Evolutionary conservation across 1,140 invertebrate species (phyloP).

Genomic region (Acromyrmex charruanus): DNA sequence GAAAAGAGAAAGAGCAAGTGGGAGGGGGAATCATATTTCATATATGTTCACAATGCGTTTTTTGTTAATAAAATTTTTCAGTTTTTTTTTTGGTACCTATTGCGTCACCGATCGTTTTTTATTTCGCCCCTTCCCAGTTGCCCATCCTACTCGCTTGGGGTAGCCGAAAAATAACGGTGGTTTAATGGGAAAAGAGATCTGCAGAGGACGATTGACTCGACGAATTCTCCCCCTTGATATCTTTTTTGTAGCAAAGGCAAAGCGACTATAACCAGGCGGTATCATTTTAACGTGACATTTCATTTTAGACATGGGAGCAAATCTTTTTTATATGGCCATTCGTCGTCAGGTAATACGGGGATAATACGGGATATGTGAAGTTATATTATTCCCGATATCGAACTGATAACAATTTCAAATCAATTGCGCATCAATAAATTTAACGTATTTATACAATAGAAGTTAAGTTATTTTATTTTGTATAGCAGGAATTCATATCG

Average conservation of each 20-base stretch:
- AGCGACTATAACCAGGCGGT: neutral
- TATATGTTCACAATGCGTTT: constrained; percentile 39
- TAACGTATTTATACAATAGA: neutral
- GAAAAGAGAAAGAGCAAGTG: neutral
- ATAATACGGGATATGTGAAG: neutral
- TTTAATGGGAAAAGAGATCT: constrained; percentile 1
- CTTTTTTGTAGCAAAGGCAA: constrained; percentile 24
- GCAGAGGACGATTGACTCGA: constrained; percentile 7
- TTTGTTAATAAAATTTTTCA: constrained; percentile 46
- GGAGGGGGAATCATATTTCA: constrained; percentile 57
- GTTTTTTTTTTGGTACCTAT: neutral
- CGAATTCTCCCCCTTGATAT: constrained; percentile 31
- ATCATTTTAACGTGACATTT: constrained; percentile 37
- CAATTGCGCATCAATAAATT: constrained; percentile 7
- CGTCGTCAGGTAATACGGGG: constrained; percentile 1
- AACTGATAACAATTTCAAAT: constrained; percentile 55
- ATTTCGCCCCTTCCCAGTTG: neutral
- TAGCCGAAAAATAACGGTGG: neutral
- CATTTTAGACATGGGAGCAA: constrained; percentile 1
- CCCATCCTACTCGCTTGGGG: neutral
- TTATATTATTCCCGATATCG: neutral
- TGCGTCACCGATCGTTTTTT: constrained; percentile 37
- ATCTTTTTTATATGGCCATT: constrained; percentile 31
- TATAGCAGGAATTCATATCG: neutral
- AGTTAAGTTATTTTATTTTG: neutral